Evolutionary conservation across 1,140 invertebrate genomes (phyloP), one percentile per base, ranked within the genome.

Genomic region (Bombus turneri): DNA sequence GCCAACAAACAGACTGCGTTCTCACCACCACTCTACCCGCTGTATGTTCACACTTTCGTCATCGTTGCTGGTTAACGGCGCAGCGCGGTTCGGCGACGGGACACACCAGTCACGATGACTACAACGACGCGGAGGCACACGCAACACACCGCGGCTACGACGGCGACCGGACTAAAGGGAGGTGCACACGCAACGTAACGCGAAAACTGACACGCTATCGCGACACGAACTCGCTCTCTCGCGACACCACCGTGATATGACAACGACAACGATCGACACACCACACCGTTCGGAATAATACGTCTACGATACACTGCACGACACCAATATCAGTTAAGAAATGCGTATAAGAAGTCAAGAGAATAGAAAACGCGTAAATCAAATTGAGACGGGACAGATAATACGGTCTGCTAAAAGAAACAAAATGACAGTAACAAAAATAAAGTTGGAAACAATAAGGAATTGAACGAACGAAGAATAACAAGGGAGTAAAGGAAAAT

Each of bases 41-140:
- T n/a, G 79, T 57, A 71, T 39, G 64, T 43, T 87, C 34, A 34
- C 69, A 88, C 80, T 89, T 83, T 88, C 79, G 83, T 88, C 76
- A 86, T 83, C 79, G 34, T 68, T 53, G 69, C 31, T 41, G 59
- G 43, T 79, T 53, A 22, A 22, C 47, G 41, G 57, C 43, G 31
- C 39, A 53, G 47, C n/a, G 25, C 68, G 34, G 25, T 18, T 47
- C 59, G 59, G 31, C 37, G n/a, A 75, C 39, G n/a, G 43, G 53
- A 39, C 72, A 73, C 76, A 59, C 75, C 41, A 73, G 41, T 6
- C 59, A 74, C 28, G 18, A 28, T 59, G 59, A 31, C 37, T 28
- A 12, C 34, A n/a, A 39, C 53, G 13, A 34, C 41, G 66, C 57
- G 25, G 0, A 28, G 25, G n/a, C 73, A 83, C 76, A 53, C 77